A percentile compares a stretch with the other conserved stretches of the same genome.
phyloP scores from a whole-genome alignment of 2,113 vertebrate species.

The Romanogobio albipinnatus region DNA sequence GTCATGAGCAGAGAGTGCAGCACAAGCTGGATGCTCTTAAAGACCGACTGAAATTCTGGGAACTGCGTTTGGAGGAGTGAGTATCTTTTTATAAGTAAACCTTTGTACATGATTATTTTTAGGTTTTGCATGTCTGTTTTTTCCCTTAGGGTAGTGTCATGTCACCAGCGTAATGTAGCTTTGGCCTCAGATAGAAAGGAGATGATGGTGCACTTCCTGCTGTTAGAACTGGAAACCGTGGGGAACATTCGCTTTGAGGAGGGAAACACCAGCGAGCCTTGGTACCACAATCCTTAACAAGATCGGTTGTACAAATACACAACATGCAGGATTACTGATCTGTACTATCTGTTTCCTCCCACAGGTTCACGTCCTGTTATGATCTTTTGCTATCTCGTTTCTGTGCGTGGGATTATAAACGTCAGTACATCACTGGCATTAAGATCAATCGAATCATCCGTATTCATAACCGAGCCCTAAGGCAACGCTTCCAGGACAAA shows the following conservation, averaged over 20 bases:
- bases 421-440: conserved; percentile 71
- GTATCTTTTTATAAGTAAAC: conserved; percentile 37
- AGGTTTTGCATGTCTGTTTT: background rate
- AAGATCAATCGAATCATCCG: conserved; percentile 80
- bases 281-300: conserved; percentile 66
- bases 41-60: conserved; percentile 75
- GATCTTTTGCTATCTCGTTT: conserved; percentile 81
- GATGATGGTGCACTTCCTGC: conserved; percentile 75
- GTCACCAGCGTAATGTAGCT: conserved; percentile 69
- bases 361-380: conserved; percentile 83
- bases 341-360: background rate
- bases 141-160: conserved; percentile 71
- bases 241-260: conserved; percentile 86
- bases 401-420: conserved; percentile 77
- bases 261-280: conserved; percentile 75
- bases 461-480: conserved; percentile 80
- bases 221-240: conserved; percentile 82
- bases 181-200: conserved; percentile 71
- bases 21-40: conserved; percentile 75
- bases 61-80: conserved; percentile 76
- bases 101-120: background rate
- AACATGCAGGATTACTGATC: background rate
- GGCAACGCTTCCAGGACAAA: conserved; percentile 83
- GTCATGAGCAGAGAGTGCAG: conserved; percentile 67
- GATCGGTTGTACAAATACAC: background rate